These are phyloP conservation scores for Oryzias celebensis DNA, from an alignment of 2,113 vertebrate genomes.

Conservation along the genomic window DNA sequence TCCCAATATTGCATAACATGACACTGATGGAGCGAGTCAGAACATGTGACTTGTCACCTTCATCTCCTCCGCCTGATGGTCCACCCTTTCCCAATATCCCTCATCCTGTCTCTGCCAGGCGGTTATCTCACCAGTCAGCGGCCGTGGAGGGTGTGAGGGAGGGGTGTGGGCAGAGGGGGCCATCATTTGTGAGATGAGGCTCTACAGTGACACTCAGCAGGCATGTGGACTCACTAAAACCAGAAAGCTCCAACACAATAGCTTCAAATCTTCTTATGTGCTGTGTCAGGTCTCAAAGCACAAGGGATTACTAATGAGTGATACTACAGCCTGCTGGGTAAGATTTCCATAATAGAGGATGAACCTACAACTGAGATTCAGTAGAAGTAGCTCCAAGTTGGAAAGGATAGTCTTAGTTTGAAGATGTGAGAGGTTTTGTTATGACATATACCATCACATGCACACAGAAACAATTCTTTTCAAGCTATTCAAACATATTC, in stretches of 20 bases:
- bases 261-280: slow-evolving; percentile 39
- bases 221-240: slow-evolving; percentile 42
- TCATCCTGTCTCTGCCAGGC: slow-evolving; percentile 31
- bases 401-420: background rate
- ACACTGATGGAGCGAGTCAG: slow-evolving; percentile 53
- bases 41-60: slow-evolving; percentile 62
- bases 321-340: background rate
- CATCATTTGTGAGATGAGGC: slow-evolving; percentile 41
- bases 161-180: slow-evolving; percentile 27
- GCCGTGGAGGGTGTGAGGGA: slow-evolving; percentile 16
- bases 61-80: slow-evolving; percentile 38
- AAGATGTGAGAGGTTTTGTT: background rate
- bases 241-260: slow-evolving; percentile 41
- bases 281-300: slow-evolving; percentile 22
- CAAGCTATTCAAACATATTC: too few species aligned
- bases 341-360: slow-evolving; percentile 1
- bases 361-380: background rate
- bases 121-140: slow-evolving; percentile 33
- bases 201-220: slow-evolving; percentile 42
- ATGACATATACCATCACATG: background rate
- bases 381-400: background rate
- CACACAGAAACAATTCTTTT: too few species aligned
- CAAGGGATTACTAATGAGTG: slow-evolving; percentile 20
- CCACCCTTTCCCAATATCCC: slow-evolving; percentile 35
- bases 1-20: slow-evolving; percentile 48